A percentile compares a stretch with the other conserved stretches of the same genome.
Conservation (phyloP, 2,113 vertebrate genomes). For the Myotis yumanensis region DNA sequence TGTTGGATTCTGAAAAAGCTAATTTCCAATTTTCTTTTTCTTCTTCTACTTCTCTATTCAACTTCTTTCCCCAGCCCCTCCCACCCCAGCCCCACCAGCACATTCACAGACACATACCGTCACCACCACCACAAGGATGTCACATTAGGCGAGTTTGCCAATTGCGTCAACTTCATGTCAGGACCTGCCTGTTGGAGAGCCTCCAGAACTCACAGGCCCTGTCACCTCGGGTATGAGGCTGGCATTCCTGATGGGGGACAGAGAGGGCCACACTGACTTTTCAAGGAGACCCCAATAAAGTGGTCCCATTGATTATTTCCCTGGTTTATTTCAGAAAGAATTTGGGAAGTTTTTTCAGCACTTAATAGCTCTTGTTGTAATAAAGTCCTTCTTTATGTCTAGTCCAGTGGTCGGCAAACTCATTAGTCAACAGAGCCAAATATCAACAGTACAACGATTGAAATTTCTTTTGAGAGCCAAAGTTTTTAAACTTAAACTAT, state of each 20-base stretch:
- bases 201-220: neutral
- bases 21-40: neutral
- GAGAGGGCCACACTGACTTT: neutral
- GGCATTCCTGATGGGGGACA: neutral
- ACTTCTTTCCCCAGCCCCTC: neutral
- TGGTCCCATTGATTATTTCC: neutral
- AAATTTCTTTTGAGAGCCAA: too few species aligned
- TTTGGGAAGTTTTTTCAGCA: neutral
- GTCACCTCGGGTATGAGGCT: neutral
- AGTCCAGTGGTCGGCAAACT: too few species aligned
- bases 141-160: neutral
- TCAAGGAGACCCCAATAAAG: neutral
- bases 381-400: neutral
- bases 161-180: neutral
- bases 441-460: too few species aligned
- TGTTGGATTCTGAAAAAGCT: neutral
- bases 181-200: neutral
- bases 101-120: neutral
- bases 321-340: slow-evolving; percentile 22
- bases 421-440: too few species aligned
- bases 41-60: neutral
- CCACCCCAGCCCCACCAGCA: neutral
- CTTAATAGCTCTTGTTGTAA: neutral
- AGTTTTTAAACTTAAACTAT: too few species aligned
- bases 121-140: neutral